phyloP scores from a whole-genome alignment of 2,113 vertebrate genomes.

The Montifringilla adamsi region DNA sequence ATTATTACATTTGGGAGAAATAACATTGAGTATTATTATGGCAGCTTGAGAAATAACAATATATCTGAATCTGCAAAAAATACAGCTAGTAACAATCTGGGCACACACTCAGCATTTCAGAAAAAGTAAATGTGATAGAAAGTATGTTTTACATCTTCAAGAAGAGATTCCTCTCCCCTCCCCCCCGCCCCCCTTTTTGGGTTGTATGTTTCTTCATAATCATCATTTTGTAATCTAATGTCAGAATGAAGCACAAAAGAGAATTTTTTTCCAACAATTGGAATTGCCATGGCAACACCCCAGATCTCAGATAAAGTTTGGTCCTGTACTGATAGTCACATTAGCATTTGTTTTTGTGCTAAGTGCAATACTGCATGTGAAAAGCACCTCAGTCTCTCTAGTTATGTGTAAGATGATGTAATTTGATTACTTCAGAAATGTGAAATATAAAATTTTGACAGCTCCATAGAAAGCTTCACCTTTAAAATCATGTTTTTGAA shows the following conservation, averaged over 20 bases:
- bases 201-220: constrained; percentile 59
- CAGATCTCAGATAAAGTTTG: constrained; percentile 77
- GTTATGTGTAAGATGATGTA: constrained; percentile 50
- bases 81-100: neutral
- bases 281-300: constrained; percentile 81
- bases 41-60: constrained; percentile 16
- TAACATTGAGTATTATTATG: neutral
- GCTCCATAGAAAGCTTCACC: constrained; percentile 24
- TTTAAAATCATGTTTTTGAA: constrained; percentile 4
- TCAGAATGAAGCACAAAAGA: constrained; percentile 69
- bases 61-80: constrained; percentile 28
- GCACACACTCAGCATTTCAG: neutral
- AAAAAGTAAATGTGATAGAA: constrained; percentile 38
- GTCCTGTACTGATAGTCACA: constrained; percentile 72
- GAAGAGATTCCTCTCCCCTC: neutral
- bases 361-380: constrained; percentile 55
- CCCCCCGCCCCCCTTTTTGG: neutral
- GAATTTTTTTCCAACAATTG: constrained; percentile 67
- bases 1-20: constrained; percentile 31
- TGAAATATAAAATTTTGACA: constrained; percentile 43
- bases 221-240: constrained; percentile 68
- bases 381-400: constrained; percentile 62
- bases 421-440: constrained; percentile 64
- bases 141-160: neutral
- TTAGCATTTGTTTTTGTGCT: constrained; percentile 72